phyloP scores from a whole-genome alignment of 2,888 invertebrate genomes.

The Peribatodes rhomboidaria region DNA sequence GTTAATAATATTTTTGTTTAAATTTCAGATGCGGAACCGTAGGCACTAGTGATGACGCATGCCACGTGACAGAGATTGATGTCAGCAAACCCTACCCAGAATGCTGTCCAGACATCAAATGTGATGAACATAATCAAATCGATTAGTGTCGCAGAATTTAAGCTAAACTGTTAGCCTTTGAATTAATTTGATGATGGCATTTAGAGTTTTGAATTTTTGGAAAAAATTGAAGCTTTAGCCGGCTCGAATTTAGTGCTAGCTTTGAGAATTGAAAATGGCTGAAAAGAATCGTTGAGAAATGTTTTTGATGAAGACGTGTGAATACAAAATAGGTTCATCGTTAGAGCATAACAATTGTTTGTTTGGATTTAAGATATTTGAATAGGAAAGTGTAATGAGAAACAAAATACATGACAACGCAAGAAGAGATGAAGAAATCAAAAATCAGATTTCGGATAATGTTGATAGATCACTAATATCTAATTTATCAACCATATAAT shows the following conservation, averaged over 20 bases:
- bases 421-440: not conserved
- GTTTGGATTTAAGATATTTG: not conserved
- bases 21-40: constrained; percentile 69
- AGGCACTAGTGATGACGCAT: constrained; percentile 55
- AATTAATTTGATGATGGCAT: constrained; percentile 47
- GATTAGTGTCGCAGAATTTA: constrained; percentile 33
- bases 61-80: constrained; percentile 61
- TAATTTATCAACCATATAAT: not conserved
- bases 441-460: not conserved
- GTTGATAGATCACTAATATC: too few relatives aligned
- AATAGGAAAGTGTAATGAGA: not conserved
- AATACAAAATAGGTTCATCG: not conserved
- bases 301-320: not conserved
- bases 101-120: constrained; percentile 67
- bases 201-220: constrained; percentile 12
- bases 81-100: constrained; percentile 64
- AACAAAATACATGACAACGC: not conserved
- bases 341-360: not conserved
- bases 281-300: not conserved
- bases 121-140: constrained; percentile 67
- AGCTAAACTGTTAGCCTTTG: constrained; percentile 42
- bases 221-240: not conserved
- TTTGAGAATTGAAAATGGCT: not conserved
- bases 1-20: constrained; percentile 13
- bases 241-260: not conserved